phyloP scores from a whole-genome alignment of 2,113 vertebrate species.

The Phylloscopus trochilus region DNA sequence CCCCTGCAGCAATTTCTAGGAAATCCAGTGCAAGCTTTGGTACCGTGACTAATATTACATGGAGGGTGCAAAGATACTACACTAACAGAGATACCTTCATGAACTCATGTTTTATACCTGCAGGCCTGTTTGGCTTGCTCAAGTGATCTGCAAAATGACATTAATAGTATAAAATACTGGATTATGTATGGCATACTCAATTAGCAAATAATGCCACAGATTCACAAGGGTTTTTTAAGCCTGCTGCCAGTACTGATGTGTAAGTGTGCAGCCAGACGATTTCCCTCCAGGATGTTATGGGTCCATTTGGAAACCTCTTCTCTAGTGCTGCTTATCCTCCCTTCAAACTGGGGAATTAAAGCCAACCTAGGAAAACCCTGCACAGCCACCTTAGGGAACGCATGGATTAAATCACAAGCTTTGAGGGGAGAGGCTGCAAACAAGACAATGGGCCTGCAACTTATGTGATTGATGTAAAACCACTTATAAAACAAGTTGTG shows the following conservation, averaged over 20 bases:
- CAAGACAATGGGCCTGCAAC: neutral
- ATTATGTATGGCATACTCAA: neutral
- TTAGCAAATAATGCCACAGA: neutral
- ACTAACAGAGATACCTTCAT: neutral
- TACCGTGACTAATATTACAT: rapidly evolving
- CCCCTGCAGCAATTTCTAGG: neutral
- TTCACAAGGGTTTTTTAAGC: neutral
- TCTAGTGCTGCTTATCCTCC: neutral
- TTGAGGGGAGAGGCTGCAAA: neutral
- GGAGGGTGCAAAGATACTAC: neutral
- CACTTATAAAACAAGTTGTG: neutral
- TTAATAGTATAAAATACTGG: neutral
- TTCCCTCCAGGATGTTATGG: neutral
- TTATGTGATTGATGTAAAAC: neutral
- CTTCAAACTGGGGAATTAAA: neutral
- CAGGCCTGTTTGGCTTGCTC: neutral
- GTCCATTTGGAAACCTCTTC: neutral
- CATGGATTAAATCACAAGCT: neutral
- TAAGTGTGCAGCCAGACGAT: neutral
- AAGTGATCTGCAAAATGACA: neutral
- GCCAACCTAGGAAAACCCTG: neutral
- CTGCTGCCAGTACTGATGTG: neutral
- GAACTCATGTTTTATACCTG: neutral
- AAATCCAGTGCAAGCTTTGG: neutral
- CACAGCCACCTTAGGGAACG: neutral